Base-by-base conservation (phyloP, 2,797 vertebrate species). In the Rhynchonycteris naso region DNA sequence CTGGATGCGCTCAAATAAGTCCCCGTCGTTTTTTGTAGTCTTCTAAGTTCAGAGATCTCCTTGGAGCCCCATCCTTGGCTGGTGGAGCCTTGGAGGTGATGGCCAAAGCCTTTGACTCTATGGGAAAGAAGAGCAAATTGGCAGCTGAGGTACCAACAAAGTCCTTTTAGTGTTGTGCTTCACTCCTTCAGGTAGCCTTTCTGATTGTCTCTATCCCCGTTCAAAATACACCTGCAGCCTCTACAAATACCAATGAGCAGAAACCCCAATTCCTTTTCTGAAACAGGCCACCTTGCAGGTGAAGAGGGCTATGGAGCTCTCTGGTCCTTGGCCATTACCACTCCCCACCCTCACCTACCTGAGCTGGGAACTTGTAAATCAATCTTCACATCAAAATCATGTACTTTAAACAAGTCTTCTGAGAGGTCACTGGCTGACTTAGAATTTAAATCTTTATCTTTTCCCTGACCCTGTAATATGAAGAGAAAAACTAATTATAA, bases 1-100 rank as follows among this genome's bases (percentile, higher is more conserved):
- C 90, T 96, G 97, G 97, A 96, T 59, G 65, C 6, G 97, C 96
- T 99, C 98, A 99, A 98, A 99, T 99, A 97, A 99, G 99, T 69
- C 99, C 99, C 98, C 99, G 98, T 97, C 99, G 99, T 98, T 99
- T 99, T 98, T 99, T 99, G 98, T 99, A 99, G 99, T 99, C 99
- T 97, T 99, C 99, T 98, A 99, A 98, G 97, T 99, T 99, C 97
- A 99, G 98, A 79, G 99, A 99, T 97, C 99, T 98, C 86, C 99
- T 99, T 24, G 99, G 99, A 61, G 99, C 99, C 47, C 99, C 99
- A 78, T 99, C 99, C 98, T 99, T 99, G 98, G 99, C 99, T 21
- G 99, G 99, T 69, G 99, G 99, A 35, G 99, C 99, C 80, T 99
- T 99, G 91, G 99, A 99, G 96, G 99, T 99, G 97, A 99, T 99